phyloP scores from a whole-genome alignment of 2,113 vertebrate genomes.

The Rhea pennata region DNA sequence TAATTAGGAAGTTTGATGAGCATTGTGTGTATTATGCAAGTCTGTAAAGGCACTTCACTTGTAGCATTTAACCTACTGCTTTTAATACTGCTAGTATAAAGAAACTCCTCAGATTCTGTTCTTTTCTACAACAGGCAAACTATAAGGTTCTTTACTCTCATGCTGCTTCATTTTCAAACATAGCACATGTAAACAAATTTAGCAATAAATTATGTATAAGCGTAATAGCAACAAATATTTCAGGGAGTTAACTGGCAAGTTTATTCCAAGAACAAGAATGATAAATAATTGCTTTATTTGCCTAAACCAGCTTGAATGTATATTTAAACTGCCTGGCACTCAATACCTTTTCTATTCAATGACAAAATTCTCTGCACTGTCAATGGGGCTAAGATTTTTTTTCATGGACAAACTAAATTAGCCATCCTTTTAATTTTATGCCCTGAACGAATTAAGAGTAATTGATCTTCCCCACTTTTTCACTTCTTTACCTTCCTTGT shows the following conservation, averaged over 20 bases:
- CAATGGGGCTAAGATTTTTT: background rate
- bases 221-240: conserved; percentile 61
- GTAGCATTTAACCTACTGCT: conserved; percentile 30
- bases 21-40: background rate
- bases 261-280: conserved; percentile 55
- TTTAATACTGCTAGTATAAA: conserved; percentile 20
- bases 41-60: background rate
- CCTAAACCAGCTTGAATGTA: background rate
- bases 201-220: conserved; percentile 65
- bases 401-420: background rate
- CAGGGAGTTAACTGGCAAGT: conserved; percentile 46
- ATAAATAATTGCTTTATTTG: conserved; percentile 52
- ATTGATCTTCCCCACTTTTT: background rate
- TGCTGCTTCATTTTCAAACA: conserved; percentile 64
- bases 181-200: conserved; percentile 53
- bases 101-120: conserved; percentile 9
- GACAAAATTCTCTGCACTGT: background rate
- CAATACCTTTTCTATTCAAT: background rate
- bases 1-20: background rate
- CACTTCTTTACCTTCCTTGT: background rate
- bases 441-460: background rate
- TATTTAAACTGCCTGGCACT: conserved; percentile 5
- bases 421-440: background rate
- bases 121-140: conserved; percentile 36
- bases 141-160: conserved; percentile 37